Evolutionary conservation across 2,113 vertebrate genomes (phyloP), one percentile per base, ranked within the genome.

Genomic region (Ochotona princeps): DNA sequence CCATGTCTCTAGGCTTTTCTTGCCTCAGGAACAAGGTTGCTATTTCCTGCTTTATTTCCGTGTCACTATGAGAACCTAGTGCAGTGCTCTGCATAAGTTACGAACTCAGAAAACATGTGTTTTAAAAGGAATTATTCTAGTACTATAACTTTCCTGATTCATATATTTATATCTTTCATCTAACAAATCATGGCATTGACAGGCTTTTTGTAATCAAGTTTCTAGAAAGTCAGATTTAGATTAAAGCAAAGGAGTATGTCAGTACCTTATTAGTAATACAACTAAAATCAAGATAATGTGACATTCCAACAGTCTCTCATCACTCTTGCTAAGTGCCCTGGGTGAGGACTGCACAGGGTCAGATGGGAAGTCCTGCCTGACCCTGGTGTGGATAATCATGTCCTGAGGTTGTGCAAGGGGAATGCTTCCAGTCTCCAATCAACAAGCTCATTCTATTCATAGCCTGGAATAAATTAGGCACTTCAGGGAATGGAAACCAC

Each of bases 381-480:
- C 95, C 94, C 87, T 89, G 82, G 93, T 10, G 21, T 86, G 87
- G 93, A 90, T 96, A 97, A 97, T 97, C 96, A 81, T 81, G 87
- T 96, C 96, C 95, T 28, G 87, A 92, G 96, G 97, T 90, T 92
- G 74, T 92, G 87, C 61, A 67, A 57, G 30, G 95, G 96, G 94
- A 94, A 97, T 30, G 82, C 83, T 93, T 92, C 91, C 13, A 63
- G 90, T 90, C 81, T 91, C 96, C 94, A 92, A 73, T 91, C 95
- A 96, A 96, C 95, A 88, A 85, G 90, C 78, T 83, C 49, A 44
- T 94, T 97, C 94, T 95, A 90, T 92, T 95, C 95, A 96, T 70
- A 93, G 87, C 87, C 93, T 95, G 93, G 93, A 95, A 96, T 97
- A 97, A 97, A 97, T 97, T 72, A 96, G 85, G 89, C 93, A 91